phyloP scores from a whole-genome alignment of 2,113 vertebrate genomes.

The Aythya baeri region DNA sequence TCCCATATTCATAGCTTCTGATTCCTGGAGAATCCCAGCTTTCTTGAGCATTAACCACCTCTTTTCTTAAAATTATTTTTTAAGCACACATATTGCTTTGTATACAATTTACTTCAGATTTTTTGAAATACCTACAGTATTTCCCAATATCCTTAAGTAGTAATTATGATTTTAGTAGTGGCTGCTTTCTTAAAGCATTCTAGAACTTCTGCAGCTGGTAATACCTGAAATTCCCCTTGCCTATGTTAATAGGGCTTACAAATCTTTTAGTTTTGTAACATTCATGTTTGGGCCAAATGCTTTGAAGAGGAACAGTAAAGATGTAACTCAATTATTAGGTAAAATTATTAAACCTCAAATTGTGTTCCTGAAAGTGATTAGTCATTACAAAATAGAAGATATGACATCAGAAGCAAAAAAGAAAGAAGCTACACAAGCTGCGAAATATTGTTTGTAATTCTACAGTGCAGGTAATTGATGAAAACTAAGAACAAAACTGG shows the following conservation, averaged over 20 bases:
- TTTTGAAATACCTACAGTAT: background rate
- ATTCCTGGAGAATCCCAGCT: background rate
- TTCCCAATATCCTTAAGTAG: background rate
- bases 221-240: background rate
- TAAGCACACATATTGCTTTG: background rate
- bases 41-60: background rate
- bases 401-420: slow-evolving; percentile 22
- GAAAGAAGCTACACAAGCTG: slow-evolving; percentile 42
- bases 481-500: slow-evolving; percentile 51
- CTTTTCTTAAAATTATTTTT: slow-evolving; percentile 20
- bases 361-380: slow-evolving; percentile 26
- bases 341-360: background rate
- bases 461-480: slow-evolving; percentile 24
- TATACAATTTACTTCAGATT: background rate
- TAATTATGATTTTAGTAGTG: background rate
- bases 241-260: background rate
- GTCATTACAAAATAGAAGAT: slow-evolving; percentile 3
- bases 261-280: background rate
- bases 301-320: background rate
- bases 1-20: background rate
- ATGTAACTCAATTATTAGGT: background rate
- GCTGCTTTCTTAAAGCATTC: background rate
- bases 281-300: background rate
- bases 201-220: background rate
- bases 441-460: slow-evolving; percentile 50